Percentiles rank a stretch among this genome's conserved stretches.
Conservation (phyloP, 1,140 invertebrate genomes). For the Battus philenor region DNA sequence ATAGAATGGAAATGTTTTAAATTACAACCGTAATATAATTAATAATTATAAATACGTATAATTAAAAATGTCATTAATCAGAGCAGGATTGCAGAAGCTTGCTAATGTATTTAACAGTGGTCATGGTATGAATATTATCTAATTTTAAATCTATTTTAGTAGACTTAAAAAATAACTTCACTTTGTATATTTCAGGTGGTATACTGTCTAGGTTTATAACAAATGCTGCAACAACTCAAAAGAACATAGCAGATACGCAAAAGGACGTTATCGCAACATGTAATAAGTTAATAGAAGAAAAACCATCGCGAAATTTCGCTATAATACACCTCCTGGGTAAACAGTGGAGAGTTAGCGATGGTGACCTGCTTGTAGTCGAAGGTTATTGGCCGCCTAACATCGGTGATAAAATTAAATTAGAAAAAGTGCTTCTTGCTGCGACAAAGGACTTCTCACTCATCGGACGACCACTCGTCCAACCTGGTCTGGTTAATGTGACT, state of each 20-base stretch:
- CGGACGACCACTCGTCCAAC: slow-evolving; percentile 87
- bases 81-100: slow-evolving; percentile 51
- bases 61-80: slow-evolving; percentile 38
- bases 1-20: neutral
- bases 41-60: neutral
- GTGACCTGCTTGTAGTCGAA: slow-evolving; percentile 90
- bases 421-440: slow-evolving; percentile 92
- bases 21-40: neutral
- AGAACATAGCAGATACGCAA: slow-evolving; percentile 33
- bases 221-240: slow-evolving; percentile 34
- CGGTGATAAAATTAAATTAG: slow-evolving; percentile 89
- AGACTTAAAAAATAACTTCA: slow-evolving; percentile 9
- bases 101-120: slow-evolving; percentile 38
- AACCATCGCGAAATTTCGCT: slow-evolving; percentile 88
- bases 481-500: slow-evolving; percentile 84
- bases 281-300: slow-evolving; percentile 60
- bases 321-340: slow-evolving; percentile 88
- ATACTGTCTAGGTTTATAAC: slow-evolving; percentile 52
- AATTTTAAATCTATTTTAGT: neutral
- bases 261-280: slow-evolving; percentile 63
- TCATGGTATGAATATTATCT: slow-evolving; percentile 34
- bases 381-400: slow-evolving; percentile 89
- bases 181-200: slow-evolving; percentile 40
- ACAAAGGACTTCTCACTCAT: slow-evolving; percentile 91
- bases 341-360: slow-evolving; percentile 92